A percentile compares a stretch with the other conserved stretches of the same genome.
These are phyloP conservation scores for Oedothorax gibbosus DNA, from an alignment of 1,140 invertebrate species.

Conservation along the genomic window DNA sequence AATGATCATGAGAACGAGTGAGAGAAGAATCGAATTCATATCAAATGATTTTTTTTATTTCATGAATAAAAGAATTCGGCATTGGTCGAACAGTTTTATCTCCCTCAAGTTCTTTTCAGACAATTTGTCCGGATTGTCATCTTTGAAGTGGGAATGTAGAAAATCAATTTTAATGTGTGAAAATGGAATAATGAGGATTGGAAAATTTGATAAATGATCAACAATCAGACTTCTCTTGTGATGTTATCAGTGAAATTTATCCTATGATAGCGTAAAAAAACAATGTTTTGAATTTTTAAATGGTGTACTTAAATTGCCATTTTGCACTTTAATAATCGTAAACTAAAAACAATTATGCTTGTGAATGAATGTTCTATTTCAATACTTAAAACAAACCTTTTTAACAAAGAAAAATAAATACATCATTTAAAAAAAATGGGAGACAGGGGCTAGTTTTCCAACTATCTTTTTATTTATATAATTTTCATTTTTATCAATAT, in stretches of 20 bases:
- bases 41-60: constrained; percentile 26
- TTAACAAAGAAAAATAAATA: too few relatives aligned
- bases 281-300: too few relatives aligned
- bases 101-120: background rate
- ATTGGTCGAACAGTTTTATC: background rate
- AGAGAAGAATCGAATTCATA: background rate
- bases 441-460: too few relatives aligned
- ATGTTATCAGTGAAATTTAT: background rate
- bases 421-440: too few relatives aligned
- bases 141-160: background rate
- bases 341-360: too few relatives aligned
- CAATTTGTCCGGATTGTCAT: constrained; percentile 24
- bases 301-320: too few relatives aligned
- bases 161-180: background rate
- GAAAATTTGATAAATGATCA: constrained; percentile 1
- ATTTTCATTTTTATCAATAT: too few relatives aligned
- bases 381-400: too few relatives aligned
- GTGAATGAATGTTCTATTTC: too few relatives aligned
- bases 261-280: background rate
- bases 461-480: too few relatives aligned
- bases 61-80: constrained; percentile 26
- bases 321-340: too few relatives aligned
- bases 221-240: background rate
- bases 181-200: background rate
- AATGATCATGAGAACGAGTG: constrained; percentile 18